Evolutionary conservation across 2,797 vertebrate species (phyloP).

Genomic region (Coregonus sp.): DNA sequence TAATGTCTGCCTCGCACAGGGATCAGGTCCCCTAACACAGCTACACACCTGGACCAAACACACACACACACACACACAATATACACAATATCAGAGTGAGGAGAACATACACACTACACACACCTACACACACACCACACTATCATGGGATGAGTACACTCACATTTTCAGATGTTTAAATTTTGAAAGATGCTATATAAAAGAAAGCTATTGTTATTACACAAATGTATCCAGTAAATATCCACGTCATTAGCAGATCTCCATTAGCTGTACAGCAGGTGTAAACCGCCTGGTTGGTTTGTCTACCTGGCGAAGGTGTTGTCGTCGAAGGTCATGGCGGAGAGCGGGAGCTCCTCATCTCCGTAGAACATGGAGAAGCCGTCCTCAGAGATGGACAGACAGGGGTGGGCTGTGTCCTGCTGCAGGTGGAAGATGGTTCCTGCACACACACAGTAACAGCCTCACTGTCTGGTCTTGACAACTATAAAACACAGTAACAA

Average conservation of each 20-base stretch:
- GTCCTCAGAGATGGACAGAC: conserved; percentile 86
- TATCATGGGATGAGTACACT: too few species aligned
- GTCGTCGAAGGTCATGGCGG: conserved; percentile 76
- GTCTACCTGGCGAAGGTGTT: conserved; percentile 85
- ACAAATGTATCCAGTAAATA: too few species aligned
- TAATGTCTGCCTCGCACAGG: conserved; percentile 86
- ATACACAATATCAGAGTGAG: not conserved
- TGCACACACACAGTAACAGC: conserved; percentile 47
- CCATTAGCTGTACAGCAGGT: too few species aligned
- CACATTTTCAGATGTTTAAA: too few species aligned
- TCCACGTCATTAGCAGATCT: too few species aligned
- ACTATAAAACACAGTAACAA: not conserved
- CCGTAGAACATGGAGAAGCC: conserved; percentile 84
- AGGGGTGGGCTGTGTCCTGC: conserved; percentile 87
- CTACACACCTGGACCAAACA: conserved; percentile 80
- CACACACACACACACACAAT: conserved; percentile 13
- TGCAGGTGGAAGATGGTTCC: conserved; percentile 88
- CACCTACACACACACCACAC: not conserved
- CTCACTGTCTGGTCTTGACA: not conserved
- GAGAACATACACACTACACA: too few species aligned
- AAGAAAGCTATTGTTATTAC: too few species aligned
- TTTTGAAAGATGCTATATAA: too few species aligned
- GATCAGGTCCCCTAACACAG: conserved; percentile 85
- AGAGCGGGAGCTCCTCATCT: conserved; percentile 77
- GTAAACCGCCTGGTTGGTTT: not conserved